Evolutionary conservation across 2,113 vertebrate species (phyloP), one percentile per base, ranked within the genome.

Genomic region (Pygoscelis adeliae): DNA sequence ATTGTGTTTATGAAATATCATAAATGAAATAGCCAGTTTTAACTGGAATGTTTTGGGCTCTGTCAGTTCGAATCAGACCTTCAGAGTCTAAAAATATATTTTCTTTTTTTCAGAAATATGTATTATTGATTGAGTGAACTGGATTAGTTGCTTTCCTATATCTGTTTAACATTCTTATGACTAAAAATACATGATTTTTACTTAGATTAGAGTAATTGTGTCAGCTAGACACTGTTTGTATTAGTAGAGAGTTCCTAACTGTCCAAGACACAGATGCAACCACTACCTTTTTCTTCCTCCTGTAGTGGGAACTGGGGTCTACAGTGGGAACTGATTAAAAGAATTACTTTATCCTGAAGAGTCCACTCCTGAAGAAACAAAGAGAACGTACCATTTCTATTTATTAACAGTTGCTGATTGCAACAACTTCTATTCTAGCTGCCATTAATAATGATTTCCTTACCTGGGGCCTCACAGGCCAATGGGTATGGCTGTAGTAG

Each of bases 91-190:
- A 83, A 87, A 71, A 13, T 20, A 23, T 11, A 2, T 40, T 36
- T 42, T 22, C 0, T 49, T 20, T 27, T 63, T 58, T 40, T 34
- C 11, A 26, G 26, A 70, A 70, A n/a, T 50, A 1, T 21, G 0
- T 74, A 14, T 47, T 23, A 73, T 40, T 77, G 30, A 65, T 22
- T 27, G 14, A 21, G 9, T 38, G 55, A 62, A 23, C 5, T 53
- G 14, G 13, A 71, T 69, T 47, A 32, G 15, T 85, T 80, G 23
- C 61, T 86, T 87, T 66, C 5, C 17, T 67, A 0, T n/a, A 23
- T 32, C 14, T 69, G 2, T 65, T 93, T 83, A 56, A 56, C 4
- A 9, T n/a, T 87, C 18, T 70, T 70, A 23, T 23, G 42, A 22
- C 27, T 85, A 34, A 59, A 70, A 74, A 69, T 5, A 27, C 0